phyloP scores from a whole-genome alignment of 2,888 invertebrate genomes.

The Liodrosophila aerea region DNA sequence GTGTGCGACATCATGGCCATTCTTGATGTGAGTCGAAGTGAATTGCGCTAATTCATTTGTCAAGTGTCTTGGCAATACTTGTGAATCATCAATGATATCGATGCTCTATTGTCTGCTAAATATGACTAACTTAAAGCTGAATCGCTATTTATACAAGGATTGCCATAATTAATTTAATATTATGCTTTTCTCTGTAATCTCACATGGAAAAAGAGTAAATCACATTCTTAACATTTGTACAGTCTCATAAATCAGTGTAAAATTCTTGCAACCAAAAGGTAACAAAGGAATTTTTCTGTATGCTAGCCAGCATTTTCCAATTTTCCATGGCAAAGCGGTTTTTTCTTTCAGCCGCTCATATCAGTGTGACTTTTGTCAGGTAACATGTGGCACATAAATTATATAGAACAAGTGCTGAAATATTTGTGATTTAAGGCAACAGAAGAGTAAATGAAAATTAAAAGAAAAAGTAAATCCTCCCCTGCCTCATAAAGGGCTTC shows the following conservation, averaged over 20 bases:
- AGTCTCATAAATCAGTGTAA: conserved; percentile 70
- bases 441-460: conserved; percentile 48
- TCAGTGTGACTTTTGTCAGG: conserved; percentile 57
- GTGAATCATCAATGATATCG: conserved; percentile 65
- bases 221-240: conserved; percentile 28
- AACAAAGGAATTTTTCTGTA: conserved; percentile 55
- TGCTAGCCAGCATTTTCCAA: conserved; percentile 41
- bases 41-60: conserved; percentile 76
- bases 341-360: conserved; percentile 27
- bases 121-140: conserved; percentile 33
- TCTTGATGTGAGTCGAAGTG: conserved; percentile 44
- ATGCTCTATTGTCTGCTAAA: conserved; percentile 37
- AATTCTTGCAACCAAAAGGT: conserved; percentile 59
- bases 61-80: conserved; percentile 55
- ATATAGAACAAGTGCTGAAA: conserved; percentile 40
- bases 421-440: conserved; percentile 44
- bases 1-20: conserved; percentile 48
- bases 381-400: conserved; percentile 76
- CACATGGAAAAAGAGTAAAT: conserved; percentile 20
- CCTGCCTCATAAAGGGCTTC: conserved; percentile 17
- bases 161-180: neutral
- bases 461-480: conserved; percentile 33
- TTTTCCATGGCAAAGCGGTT: conserved; percentile 41
- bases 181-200: neutral
- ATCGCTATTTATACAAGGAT: neutral